Evolutionary conservation across 2,888 invertebrate species (phyloP), one percentile per base, ranked within the genome.

Genomic region (Pandemis corylana): DNA sequence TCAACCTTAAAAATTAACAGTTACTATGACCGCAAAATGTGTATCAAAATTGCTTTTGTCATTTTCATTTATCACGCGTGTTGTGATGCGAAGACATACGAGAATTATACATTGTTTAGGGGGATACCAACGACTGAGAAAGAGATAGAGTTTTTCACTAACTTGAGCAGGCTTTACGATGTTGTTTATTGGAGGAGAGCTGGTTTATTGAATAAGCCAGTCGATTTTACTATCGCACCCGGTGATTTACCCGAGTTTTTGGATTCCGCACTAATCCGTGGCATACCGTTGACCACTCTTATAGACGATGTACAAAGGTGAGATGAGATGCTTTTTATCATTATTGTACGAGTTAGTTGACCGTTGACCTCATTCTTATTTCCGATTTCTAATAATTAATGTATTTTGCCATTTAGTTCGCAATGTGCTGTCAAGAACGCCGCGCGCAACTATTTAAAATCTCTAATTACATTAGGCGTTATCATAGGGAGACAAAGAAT

Each of bases 271-370:
- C 61, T 79, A 1, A 71, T 59, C 2, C 66, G 76, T 0, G 84
- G 83, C 0, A 75, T 92, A 7, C 83, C 86, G 71, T 79, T 89
- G 63, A 85, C 86, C 0, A 87, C 87, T 0, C 53, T 93, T 0
- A 84, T 89, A 20, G 81, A 86, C 2, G 82, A 93, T 80, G 78
- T 94, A 0, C 93, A 94, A 77, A 83, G 81, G 93, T 93, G 80
- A 79, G 80, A 77, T 93, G 80, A 79, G 80, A 77, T 36, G 7
- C 15, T 49, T n/a, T 53, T 7, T 7, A 2, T 56, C 15, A 36
- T 36, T 20, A 20, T 20, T 20, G 20, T 20, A 20, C 20, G 20
- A 20, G 20, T 20, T 20, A 20, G 20, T 20, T 20, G 20, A 20
- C 20, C 20, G 20, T 1, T 20, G 20, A 20, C 20, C 20, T 20